Base-by-base conservation (phyloP, 2,888 invertebrate species). In the Monoplex corrugatus region DNA sequence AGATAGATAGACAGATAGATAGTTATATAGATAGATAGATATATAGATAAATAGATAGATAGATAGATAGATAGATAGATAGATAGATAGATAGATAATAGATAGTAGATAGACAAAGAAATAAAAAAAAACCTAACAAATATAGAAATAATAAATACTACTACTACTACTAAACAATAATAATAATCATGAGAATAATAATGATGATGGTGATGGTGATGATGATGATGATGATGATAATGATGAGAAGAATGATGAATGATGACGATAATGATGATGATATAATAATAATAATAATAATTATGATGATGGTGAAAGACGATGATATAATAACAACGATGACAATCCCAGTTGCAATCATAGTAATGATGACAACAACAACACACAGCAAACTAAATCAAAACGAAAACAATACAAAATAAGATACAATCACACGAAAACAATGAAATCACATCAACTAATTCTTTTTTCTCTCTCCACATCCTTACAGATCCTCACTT, bases 401-500 rank as follows among this genome's bases (percentile, higher is more conserved):
- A 10, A 5, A 23, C 16, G 0, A 82, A n/a, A 43, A 82, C 44
- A 82, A 82, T 40, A 35, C 35, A 78, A 3, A 13, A 44, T 2
- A 43, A 44, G 0, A 57, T n/a, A n/a, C n/a, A n/a, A n/a, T n/a
- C 13, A 16, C 6, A 35, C 75, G 32, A 80, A 35, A 80, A 38
- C 16, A 72, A 13, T n/a, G 10, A 23, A 28, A 19, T 44, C 43
- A 43, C n/a, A 82, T 23, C 45, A 45, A 0, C 10, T 45, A 16
- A 35, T 23, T 83, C 5, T 83, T 45, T 19, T 83, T 80, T 40
- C 72, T 32, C 68, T 72, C 72, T 1, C 6, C 2, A 32, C 72
- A 10, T n/a, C 32, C 35, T 32, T 87, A 44, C 91, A 94, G 95
- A 95, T 91, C 95, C 95, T 0, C 88, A 90, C 50, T 88, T 92